Evolutionary conservation across 1,140 invertebrate genomes (phyloP).

Genomic region (Drosophila quadrilineata): DNA sequence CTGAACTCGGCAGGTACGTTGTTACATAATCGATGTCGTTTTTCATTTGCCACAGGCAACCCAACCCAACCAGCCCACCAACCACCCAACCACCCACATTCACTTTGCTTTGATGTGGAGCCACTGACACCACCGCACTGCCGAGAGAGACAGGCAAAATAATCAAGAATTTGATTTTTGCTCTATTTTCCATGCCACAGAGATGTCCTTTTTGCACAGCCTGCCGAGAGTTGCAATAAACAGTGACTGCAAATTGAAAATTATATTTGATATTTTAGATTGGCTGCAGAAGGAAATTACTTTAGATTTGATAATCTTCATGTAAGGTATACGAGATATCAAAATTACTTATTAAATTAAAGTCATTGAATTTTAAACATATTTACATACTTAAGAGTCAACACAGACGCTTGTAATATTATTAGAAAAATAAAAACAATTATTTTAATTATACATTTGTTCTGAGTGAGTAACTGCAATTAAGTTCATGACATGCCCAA

Average conservation of each 20-base stretch:
- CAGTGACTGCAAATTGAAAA: not conserved
- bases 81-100: not conserved
- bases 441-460: not conserved
- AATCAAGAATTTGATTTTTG: constrained; percentile 48
- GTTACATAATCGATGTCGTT: constrained; percentile 68
- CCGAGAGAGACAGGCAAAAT: constrained; percentile 27
- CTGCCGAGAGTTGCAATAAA: not conserved
- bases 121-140: not conserved
- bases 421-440: not conserved
- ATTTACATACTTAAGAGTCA: no score
- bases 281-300: no score
- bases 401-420: no score
- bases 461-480: not conserved
- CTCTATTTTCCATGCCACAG: constrained; percentile 24
- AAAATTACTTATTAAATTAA: not conserved
- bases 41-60: constrained; percentile 56
- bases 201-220: constrained; percentile 3
- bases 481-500: no score
- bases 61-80: not conserved
- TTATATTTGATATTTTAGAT: no score
- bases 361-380: not conserved
- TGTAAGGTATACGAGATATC: no score
- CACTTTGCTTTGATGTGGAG: not conserved
- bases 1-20: constrained; percentile 14
- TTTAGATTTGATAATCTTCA: no score